These are phyloP conservation scores for Thaleichthys pacificus DNA, from an alignment of 2,797 vertebrate genomes.

Conservation along the genomic window DNA sequence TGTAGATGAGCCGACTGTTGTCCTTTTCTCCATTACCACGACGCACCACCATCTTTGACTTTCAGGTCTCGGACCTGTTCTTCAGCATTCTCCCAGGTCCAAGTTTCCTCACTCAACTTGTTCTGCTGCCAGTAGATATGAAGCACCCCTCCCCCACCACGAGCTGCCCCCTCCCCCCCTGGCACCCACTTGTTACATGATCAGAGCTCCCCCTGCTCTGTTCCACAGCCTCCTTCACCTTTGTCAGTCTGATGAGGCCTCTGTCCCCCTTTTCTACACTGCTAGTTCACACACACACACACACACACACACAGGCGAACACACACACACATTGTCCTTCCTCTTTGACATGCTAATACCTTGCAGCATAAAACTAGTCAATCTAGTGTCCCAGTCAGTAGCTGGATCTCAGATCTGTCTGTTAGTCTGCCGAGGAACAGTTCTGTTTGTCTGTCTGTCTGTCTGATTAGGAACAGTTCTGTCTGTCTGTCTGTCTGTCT, in stretches of 20 bases:
- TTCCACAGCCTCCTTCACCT: not conserved
- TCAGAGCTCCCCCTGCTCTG: no score
- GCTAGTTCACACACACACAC: constrained; percentile 5
- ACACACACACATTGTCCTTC: not conserved
- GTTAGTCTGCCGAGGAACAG: not conserved
- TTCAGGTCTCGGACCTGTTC: no score
- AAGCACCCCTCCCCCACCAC: no score
- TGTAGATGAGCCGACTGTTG: no score
- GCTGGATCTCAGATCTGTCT: not conserved
- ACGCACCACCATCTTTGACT: no score
- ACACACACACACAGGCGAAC: no score
- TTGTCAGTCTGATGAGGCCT: not conserved
- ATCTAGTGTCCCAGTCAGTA: not conserved
- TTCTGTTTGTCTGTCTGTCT: not conserved
- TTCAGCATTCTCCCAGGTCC: no score
- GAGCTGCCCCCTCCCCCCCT: no score
- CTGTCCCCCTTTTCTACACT: not conserved
- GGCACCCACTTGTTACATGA: not conserved
- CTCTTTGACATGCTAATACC: constrained; percentile 39
- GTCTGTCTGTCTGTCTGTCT: no score
- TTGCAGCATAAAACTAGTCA: not conserved
- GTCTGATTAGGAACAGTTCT: not conserved
- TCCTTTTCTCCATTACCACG: no score
- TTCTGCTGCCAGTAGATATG: no score
- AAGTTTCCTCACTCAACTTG: no score